Percentiles rank a stretch among this genome's conserved stretches.
These are phyloP conservation scores for Parnassius orleans DNA, from an alignment of 2,888 invertebrate genomes.

Conservation along the genomic window DNA sequence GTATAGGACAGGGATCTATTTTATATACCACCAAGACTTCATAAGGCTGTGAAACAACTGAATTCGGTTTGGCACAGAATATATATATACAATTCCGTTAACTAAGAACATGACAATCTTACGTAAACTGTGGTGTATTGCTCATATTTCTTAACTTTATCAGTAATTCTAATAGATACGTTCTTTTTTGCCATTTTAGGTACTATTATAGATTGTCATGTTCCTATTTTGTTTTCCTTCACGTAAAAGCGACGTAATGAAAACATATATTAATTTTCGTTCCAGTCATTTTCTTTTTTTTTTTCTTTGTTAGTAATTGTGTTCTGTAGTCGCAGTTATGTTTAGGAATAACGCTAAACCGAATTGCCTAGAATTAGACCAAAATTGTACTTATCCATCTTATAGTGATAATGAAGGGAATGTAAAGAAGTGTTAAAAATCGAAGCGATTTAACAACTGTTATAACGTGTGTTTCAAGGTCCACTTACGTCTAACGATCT, in stretches of 20 bases:
- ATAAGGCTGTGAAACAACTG: slow-evolving; percentile 75
- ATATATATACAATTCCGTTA: background rate
- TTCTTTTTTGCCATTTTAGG: background rate
- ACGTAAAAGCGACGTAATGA: slow-evolving; percentile 7
- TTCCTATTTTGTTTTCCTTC: slow-evolving; percentile 3
- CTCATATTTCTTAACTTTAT: background rate
- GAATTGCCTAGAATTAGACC: slow-evolving; percentile 74
- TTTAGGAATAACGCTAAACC: slow-evolving; percentile 45
- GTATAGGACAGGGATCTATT: slow-evolving; percentile 54
- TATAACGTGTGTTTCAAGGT: slow-evolving; percentile 40
- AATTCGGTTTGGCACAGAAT: slow-evolving; percentile 61
- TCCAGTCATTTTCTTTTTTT: background rate
- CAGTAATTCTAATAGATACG: background rate
- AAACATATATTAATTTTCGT: background rate
- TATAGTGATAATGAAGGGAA: slow-evolving; percentile 67
- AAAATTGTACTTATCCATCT: slow-evolving; percentile 76
- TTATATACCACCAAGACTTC: slow-evolving; percentile 66
- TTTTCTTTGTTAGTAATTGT: background rate
- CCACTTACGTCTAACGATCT: slow-evolving; percentile 38
- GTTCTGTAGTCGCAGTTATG: slow-evolving; percentile 5
- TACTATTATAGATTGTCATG: slow-evolving; percentile 11
- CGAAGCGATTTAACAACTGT: slow-evolving; percentile 48
- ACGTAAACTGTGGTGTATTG: background rate
- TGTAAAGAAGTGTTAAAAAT: slow-evolving; percentile 50
- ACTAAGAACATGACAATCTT: slow-evolving; percentile 22